A percentile compares a stretch with the other conserved stretches of the same genome.
Conservation (phyloP, 1,140 invertebrate genomes). For the Sminthurides bifidus region DNA sequence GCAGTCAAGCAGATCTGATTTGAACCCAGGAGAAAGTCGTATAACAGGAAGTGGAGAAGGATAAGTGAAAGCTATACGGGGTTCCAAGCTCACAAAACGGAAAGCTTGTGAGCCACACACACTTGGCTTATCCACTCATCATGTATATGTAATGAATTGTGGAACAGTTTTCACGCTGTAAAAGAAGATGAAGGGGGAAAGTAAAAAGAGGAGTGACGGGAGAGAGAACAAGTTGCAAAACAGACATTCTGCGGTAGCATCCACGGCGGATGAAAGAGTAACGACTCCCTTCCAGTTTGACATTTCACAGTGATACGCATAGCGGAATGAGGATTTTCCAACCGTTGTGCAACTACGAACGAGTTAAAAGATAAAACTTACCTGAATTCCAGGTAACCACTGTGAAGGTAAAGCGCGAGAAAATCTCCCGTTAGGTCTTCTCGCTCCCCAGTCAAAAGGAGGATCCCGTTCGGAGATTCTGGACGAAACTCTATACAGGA, state of each 20-base stretch:
- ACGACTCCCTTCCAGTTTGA: neutral
- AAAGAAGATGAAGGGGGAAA: too few relatives aligned
- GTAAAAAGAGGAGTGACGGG: neutral
- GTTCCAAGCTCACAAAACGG: too few relatives aligned
- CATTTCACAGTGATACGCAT: neutral
- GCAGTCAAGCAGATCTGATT: too few relatives aligned
- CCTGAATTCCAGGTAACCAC: slow-evolving; percentile 86
- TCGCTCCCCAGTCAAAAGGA: slow-evolving; percentile 74
- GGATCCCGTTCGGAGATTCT: slow-evolving; percentile 67
- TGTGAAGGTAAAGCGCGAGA: slow-evolving; percentile 65
- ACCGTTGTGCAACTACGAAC: neutral
- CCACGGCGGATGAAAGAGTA: neutral
- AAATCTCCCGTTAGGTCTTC: slow-evolving; percentile 85
- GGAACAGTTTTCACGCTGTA: too few relatives aligned
- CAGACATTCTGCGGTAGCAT: neutral
- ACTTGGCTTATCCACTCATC: too few relatives aligned
- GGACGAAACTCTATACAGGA: slow-evolving; percentile 46
- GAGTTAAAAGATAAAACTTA: slow-evolving; percentile 38
- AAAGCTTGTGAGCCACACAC: too few relatives aligned
- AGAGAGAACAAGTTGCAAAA: neutral
- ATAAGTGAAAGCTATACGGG: too few relatives aligned
- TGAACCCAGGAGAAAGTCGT: too few relatives aligned
- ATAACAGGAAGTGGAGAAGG: too few relatives aligned
- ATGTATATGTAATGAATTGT: too few relatives aligned
- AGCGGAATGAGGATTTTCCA: too few relatives aligned